Evolutionary conservation across 2,888 invertebrate genomes (phyloP), one percentile per base, ranked within the genome.

Genomic region (Cataglyphis altisquamis): DNA sequence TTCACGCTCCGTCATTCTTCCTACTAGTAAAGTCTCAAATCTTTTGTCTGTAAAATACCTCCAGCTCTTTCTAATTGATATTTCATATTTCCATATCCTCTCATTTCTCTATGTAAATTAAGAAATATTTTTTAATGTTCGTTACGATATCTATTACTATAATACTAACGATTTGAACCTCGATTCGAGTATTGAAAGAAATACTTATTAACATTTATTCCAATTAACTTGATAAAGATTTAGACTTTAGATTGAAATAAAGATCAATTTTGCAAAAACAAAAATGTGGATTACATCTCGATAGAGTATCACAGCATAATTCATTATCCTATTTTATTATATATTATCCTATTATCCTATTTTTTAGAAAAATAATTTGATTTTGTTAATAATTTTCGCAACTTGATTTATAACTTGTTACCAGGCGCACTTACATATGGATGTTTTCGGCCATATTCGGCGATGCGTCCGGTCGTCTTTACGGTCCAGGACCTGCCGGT

Each of bases 401-500:
- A 12, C 12, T 66, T 52, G 21, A 21, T 12, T n/a, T 18, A 3
- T 21, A 29, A 6, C 52, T 68, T 60, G 68, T 70, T 77, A 77
- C 77, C 70, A 25, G 48, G 45, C 39, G 70, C 70, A 60, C 45
- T 78, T 75, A 75, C 3, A 1, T 62, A 52, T 29, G 18, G 32
- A 32, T 45, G 70, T 60, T 70, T 78, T 70, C 60, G 45, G 70
- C 70, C 78, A 78, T 70, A 78, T 78, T 78, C 70, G 66, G 48
- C 70, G 83, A 57, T 82, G 70, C 64, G 25, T 64, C 32, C 62
- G 18, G 41, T 41, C 62, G 29, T 62, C 57, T 75, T 83, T 72
- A 68, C 41, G 70, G 29, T 36, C 39, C 67, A 70, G 55, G 77
- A 78, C 84, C 72, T 55, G 60, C 75, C 82, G 74, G 64, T 82